Base-by-base conservation (phyloP, 2,888 invertebrate genomes). In the Leptinotarsa tumamoca region DNA sequence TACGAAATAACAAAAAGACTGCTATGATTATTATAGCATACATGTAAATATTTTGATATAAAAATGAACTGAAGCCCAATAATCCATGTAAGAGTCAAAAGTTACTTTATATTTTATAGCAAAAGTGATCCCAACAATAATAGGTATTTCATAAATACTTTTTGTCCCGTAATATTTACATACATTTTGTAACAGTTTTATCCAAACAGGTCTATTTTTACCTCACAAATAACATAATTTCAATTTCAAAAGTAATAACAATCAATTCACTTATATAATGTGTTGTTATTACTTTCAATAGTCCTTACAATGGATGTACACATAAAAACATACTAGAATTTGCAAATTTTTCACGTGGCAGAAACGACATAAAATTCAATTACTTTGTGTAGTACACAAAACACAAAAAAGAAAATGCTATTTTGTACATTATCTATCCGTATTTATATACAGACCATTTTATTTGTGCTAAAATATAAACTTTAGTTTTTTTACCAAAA, bases 71-170 rank as follows among this genome's bases (percentile, higher is more conserved):
- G 80, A 83, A 84, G 81, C 83, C 83, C 61, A 82, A 82, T 76
- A 80, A 80, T 84, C 79, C 80, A 80, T 80, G 81, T 84, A 80
- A 77, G 76, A 80, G 74, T 80, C 75, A 77, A 81, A 79, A 82
- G 80, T 84, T 82, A 81, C 82, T 81, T 80, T 80, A 82, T 79
- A 80, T 82, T 82, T 80, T 81, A 84, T 86, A 87, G 87, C 86
- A 86, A 87, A 86, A 87, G 84, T 86, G 86, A 85, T 86, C 86
- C 86, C 86, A 86, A 85, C 85, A 87, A 85, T 84, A 82, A 84
- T 84, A 83, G 82, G 82, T 82, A 85, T 84, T 83, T 82, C 84
- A 85, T 86, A 86, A 84, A 85, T 86, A 84, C 79, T 85, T 84
- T 84, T 84, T 85, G 84, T 83, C 85, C 81, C 81, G 83, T 82